phyloP scores from a whole-genome alignment of 2,113 vertebrate genomes.

The Barnardius zonarius region DNA sequence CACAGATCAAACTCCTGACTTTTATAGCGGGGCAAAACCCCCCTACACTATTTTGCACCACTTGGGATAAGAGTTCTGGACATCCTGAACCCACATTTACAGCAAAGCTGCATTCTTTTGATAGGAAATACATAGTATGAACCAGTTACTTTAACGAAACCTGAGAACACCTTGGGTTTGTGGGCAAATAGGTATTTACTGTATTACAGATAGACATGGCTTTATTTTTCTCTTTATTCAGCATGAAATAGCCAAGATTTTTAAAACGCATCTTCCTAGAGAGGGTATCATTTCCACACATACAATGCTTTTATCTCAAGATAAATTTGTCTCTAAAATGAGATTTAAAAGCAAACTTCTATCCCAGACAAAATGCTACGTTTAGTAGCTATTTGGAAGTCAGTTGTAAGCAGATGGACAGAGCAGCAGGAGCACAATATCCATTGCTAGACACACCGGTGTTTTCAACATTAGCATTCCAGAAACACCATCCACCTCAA shows the following conservation, averaged over 20 bases:
- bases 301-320: neutral
- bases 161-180: neutral
- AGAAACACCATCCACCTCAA: neutral
- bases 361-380: neutral
- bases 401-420: slow-evolving; percentile 68
- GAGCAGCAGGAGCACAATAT: slow-evolving; percentile 56
- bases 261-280: neutral
- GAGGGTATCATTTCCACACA: neutral
- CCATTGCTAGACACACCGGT: neutral
- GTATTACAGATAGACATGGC: neutral
- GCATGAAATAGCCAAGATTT: slow-evolving; percentile 8
- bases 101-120: neutral
- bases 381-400: slow-evolving; percentile 67
- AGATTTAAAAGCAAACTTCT: slow-evolving; percentile 3
- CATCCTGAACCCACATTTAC: neutral
- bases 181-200: neutral
- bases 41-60: neutral
- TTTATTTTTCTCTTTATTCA: slow-evolving; percentile 42
- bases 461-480: neutral
- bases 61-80: neutral
- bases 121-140: neutral
- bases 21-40: neutral
- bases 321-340: slow-evolving; percentile 51
- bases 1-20: neutral
- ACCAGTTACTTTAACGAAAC: neutral